Evolutionary conservation across 1,140 invertebrate genomes (phyloP), one percentile per base, ranked within the genome.

Genomic region (Bombyx mandarina): DNA sequence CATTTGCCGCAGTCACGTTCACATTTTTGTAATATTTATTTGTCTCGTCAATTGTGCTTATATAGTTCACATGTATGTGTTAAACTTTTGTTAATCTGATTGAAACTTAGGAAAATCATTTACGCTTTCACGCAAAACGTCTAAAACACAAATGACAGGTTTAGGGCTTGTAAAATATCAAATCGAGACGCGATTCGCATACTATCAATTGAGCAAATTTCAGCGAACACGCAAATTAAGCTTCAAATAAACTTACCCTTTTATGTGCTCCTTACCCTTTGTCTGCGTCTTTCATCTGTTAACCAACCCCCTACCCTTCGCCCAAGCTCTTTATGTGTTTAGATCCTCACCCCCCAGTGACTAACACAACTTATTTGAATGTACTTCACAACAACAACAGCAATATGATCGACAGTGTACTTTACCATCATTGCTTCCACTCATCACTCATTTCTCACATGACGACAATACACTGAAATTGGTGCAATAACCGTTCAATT

Each of bases 201-300:
- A 73, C 73, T 72, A 74, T 78, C 67, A 75, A 79, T 81, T 66
- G 77, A 82, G 76, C 79, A 76, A 82, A 85, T 77, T 77, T 77
- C 77, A 83, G 76, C 81, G 76, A 82, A 87, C 82, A 87, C 85
- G 80, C 82, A 85, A 84, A 83, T 78, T 82, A 76, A 80, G 79
- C 82, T 85, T 86, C 77, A 76, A 85, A 82, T 84, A 82, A 86
- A 86, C 82, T 82, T 84, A 82, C 82, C 82, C 80, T 80, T 86
- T 83, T 88, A 89, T 89, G 85, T 87, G 82, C 88, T 87, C 86
- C 83, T 87, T 89, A 89, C 86, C 90, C 89, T 89, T 89, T 91
- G 90, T 91, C 89, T 91, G 87, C 90, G 90, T 91, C 90, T 88
- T 79, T 90, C 89, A 90, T 88, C 86, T 88, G 86, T 89, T 82